Percentiles rank a stretch among this genome's conserved stretches.
These are phyloP conservation scores for Acleris cristana DNA, from an alignment of 2,888 invertebrate genomes.

Conservation along the genomic window DNA sequence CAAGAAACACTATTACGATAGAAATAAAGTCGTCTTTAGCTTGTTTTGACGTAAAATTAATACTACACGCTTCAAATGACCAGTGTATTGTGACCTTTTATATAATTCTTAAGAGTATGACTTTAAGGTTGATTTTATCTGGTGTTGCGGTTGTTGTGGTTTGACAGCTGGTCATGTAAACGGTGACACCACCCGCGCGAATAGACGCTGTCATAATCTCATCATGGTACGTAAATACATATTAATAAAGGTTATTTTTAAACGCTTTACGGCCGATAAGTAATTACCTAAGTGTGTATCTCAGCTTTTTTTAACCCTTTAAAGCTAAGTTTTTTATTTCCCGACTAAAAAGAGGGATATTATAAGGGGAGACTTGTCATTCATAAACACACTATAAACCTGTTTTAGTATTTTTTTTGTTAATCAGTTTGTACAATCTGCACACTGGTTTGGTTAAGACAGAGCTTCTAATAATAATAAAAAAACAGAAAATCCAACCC, in stretches of 20 bases:
- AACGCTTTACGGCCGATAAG: conserved; percentile 3
- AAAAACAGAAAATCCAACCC: background rate
- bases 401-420: no score
- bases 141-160: background rate
- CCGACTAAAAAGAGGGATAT: no score
- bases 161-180: conserved; percentile 17
- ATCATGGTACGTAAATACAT: conserved; percentile 20
- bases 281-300: background rate
- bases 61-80: conserved; percentile 8
- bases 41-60: background rate
- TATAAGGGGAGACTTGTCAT: no score
- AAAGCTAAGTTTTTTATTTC: no score
- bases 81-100: conserved; percentile 3
- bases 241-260: conserved; percentile 12
- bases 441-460: no score
- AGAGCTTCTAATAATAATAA: no score
- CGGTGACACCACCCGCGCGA: conserved; percentile 23
- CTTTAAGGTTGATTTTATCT: conserved; percentile 1
- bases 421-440: no score
- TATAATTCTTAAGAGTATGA: background rate
- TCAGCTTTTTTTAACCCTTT: no score
- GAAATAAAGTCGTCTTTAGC: conserved; percentile 1
- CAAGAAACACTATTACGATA: background rate
- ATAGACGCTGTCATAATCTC: conserved; percentile 29
- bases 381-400: no score